phyloP scores from a whole-genome alignment of 1,140 invertebrate species.

The Magallana angulata region DNA sequence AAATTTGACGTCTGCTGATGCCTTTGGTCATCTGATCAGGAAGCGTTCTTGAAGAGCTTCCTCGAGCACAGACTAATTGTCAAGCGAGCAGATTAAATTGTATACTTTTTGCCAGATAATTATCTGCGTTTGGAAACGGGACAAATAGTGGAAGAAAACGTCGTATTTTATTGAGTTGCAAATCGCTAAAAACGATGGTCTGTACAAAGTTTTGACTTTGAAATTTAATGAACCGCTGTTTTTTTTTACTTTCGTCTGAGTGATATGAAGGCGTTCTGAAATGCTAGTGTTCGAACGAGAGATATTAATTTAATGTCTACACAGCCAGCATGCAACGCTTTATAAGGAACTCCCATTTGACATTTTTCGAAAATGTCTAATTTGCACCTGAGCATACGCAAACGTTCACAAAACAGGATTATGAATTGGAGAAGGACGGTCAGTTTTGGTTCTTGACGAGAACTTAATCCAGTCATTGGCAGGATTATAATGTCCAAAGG shows the following conservation, averaged over 20 bases:
- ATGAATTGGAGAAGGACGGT: background rate
- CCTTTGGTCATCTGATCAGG: background rate
- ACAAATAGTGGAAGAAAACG: too few relatives aligned
- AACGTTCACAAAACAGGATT: too few relatives aligned
- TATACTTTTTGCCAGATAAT: background rate
- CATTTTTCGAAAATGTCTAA: too few relatives aligned
- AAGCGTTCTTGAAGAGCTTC: background rate
- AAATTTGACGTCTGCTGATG: background rate
- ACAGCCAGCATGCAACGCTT: background rate
- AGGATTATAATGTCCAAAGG: background rate
- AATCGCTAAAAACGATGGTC: background rate
- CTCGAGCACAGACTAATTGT: background rate
- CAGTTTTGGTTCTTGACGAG: background rate
- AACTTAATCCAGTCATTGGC: background rate
- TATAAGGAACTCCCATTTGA: background rate
- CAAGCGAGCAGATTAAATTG: conserved; percentile 3
- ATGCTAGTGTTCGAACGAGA: background rate
- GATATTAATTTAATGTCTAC: background rate
- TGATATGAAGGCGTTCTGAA: background rate
- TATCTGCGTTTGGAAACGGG: too few relatives aligned
- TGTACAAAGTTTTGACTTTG: background rate
- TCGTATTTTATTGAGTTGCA: background rate
- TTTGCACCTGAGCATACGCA: too few relatives aligned
- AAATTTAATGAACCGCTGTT: background rate
- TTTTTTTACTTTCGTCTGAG: background rate